These are phyloP conservation scores for Cryptoblepharus egeriae DNA, from an alignment of 2,797 vertebrate species.

Conservation along the genomic window DNA sequence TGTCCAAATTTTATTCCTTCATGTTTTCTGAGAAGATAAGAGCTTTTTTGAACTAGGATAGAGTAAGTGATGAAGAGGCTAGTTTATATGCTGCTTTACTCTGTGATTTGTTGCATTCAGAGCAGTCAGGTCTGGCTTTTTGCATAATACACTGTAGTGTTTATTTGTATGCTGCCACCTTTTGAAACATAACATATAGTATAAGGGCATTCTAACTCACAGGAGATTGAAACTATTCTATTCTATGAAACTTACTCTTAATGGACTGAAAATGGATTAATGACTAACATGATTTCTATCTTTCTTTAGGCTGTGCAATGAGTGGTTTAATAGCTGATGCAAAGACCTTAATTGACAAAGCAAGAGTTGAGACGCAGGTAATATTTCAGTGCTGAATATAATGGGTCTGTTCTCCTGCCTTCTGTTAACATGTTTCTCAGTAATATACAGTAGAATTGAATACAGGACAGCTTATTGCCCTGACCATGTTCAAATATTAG, in stretches of 20 bases:
- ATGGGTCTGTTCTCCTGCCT: slow-evolving; percentile 25
- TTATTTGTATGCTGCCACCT: background rate
- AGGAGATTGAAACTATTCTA: background rate
- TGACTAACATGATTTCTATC: background rate
- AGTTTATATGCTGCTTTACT: fast-evolving
- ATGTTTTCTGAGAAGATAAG: fast-evolving
- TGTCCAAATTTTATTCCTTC: background rate
- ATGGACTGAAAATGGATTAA: background rate
- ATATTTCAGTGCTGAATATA: slow-evolving; percentile 32
- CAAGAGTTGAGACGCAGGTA: slow-evolving; percentile 98
- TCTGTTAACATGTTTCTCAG: background rate
- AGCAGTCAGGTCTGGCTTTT: background rate
- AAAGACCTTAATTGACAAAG: slow-evolving; percentile 98
- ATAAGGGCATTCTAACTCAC: background rate
- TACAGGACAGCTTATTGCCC: background rate
- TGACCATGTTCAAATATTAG: background rate
- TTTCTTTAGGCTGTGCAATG: slow-evolving; percentile 94
- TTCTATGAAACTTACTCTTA: too few species aligned
- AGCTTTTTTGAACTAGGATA: background rate
- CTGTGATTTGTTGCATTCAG: background rate
- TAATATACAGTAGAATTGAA: background rate
- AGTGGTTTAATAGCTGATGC: slow-evolving; percentile 98
- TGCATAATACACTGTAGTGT: background rate
- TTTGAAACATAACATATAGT: background rate
- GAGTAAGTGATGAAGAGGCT: background rate